Base-by-base conservation (phyloP, 2,113 vertebrate species). In the Hipposideros armiger region DNA sequence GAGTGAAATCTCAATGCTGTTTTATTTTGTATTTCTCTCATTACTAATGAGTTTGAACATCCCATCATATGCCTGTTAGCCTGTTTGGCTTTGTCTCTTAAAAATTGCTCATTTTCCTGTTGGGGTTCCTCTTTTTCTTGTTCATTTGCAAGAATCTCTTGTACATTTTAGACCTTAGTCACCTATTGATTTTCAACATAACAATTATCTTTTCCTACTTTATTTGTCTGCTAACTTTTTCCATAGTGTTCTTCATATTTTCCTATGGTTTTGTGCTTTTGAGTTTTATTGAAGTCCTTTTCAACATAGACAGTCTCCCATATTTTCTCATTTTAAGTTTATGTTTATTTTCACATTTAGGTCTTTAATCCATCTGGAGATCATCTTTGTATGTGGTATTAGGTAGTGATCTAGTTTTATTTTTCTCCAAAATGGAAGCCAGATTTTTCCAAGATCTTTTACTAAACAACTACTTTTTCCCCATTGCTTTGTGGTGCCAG, bases 281-380 rank as follows among this genome's bases (percentile, higher is more conserved):
- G 72, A 52, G 20, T 95, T 85, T 70, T 11, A 7, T 11, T 22
- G 15, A 40, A 83, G n/a, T 56, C 52, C 42, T 72, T 74, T 16
- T 76, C 40, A 32, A 84, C 9, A 60, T 67, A 47, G 47, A 42
- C 11, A 45, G 32, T 85, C 4, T 70, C 52, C n/a, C 52, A 83
- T 4, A 7, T 85, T 50, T 82, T 94, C 47, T 89, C 60, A 67
- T 58, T 95, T 90, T 85, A 85, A 42, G 11, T 52, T n/a, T 85
- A n/a, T 69, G 20, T n/a, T 2, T 2, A 67, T 28, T 69, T 67
- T 50, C 47, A 50, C 13, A 16, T 90, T 58, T 80, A 40, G 73
- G 30, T 20, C 54, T 91, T 62, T 32, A 52, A 19, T 64, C 56
- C 9, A 7, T 84, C 5, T 30, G 60, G 42, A 64, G 17, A 28